A percentile compares a stretch with the other conserved stretches of the same genome.
Conservation (phyloP, 2,888 invertebrate genomes). For the Calameuta idolon region DNA sequence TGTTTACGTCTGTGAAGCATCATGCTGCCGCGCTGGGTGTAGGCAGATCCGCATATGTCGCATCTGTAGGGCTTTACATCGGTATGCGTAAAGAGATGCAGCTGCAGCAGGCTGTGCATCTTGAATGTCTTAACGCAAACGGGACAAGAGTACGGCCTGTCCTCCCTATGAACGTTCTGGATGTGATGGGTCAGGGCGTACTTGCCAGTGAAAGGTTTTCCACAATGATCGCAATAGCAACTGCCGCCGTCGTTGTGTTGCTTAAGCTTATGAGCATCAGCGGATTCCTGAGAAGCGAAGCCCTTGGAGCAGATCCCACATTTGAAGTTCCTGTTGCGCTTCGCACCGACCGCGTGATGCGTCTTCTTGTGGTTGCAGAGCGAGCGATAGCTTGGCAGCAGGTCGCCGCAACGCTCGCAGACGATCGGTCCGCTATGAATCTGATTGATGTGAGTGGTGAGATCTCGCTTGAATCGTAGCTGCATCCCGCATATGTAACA, state of each 20-base stretch:
- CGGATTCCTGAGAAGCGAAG: constrained; percentile 18
- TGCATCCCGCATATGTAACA: constrained; percentile 6
- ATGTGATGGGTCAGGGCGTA: constrained; percentile 40
- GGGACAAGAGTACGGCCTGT: constrained; percentile 17
- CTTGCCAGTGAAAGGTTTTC: constrained; percentile 35
- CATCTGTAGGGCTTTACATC: constrained; percentile 20
- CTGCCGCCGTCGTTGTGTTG: constrained; percentile 19
- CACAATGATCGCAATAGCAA: constrained; percentile 36
- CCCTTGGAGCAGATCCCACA: constrained; percentile 21
- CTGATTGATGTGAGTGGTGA: constrained; percentile 16
- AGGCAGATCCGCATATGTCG: constrained; percentile 19
- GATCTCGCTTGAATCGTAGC: constrained; percentile 7
- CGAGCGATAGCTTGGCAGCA: constrained; percentile 18
- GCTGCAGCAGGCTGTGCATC: constrained; percentile 18
- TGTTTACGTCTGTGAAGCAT: constrained; percentile 20
- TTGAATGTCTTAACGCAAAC: constrained; percentile 15
- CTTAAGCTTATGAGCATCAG: constrained; percentile 14
- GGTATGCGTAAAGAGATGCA: constrained; percentile 18
- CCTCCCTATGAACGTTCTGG: constrained; percentile 31
- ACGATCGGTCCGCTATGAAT: constrained; percentile 13
- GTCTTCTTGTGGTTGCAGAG: constrained; percentile 21
- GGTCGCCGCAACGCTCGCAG: constrained; percentile 16
- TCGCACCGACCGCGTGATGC: constrained; percentile 3
- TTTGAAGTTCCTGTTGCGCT: constrained; percentile 16
- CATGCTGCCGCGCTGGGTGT: constrained; percentile 19